phyloP scores from a whole-genome alignment of 2,888 invertebrate genomes.

The Xestia sexstrigata region DNA sequence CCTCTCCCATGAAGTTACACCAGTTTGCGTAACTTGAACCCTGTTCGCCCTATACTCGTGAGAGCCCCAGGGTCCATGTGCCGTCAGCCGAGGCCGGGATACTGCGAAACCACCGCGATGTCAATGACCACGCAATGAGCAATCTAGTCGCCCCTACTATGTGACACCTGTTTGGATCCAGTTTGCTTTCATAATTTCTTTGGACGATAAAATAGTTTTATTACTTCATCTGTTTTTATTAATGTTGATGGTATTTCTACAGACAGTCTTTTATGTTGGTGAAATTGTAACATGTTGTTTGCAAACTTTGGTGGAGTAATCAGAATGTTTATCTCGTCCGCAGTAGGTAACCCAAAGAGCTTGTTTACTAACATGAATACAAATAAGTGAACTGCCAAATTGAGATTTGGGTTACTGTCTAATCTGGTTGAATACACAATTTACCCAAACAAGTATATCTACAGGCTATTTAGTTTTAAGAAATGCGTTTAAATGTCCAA shows the following conservation, averaged over 20 bases:
- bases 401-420: constrained; percentile 33
- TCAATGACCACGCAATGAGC: constrained; percentile 62
- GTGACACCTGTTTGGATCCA: constrained; percentile 32
- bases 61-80: constrained; percentile 65
- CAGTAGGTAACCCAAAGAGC: constrained; percentile 30
- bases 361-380: constrained; percentile 34
- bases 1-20: constrained; percentile 70
- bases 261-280: not conserved
- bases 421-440: constrained; percentile 9
- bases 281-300: not conserved
- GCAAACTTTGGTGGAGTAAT: constrained; percentile 4
- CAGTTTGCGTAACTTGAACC: constrained; percentile 70
- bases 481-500: constrained; percentile 1
- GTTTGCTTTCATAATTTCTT: constrained; percentile 48
- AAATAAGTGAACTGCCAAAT: constrained; percentile 39
- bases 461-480: not conserved
- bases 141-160: constrained; percentile 53
- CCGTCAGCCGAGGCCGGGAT: constrained; percentile 52
- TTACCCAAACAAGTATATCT: constrained; percentile 5
- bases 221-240: constrained; percentile 25
- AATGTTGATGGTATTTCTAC: constrained; percentile 6
- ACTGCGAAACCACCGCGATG: constrained; percentile 60
- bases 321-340: constrained; percentile 11
- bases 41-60: constrained; percentile 66
- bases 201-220: constrained; percentile 18